Evolutionary conservation across 2,797 vertebrate species (phyloP), one percentile per base, ranked within the genome.

Genomic region (Labroides dimidiatus): DNA sequence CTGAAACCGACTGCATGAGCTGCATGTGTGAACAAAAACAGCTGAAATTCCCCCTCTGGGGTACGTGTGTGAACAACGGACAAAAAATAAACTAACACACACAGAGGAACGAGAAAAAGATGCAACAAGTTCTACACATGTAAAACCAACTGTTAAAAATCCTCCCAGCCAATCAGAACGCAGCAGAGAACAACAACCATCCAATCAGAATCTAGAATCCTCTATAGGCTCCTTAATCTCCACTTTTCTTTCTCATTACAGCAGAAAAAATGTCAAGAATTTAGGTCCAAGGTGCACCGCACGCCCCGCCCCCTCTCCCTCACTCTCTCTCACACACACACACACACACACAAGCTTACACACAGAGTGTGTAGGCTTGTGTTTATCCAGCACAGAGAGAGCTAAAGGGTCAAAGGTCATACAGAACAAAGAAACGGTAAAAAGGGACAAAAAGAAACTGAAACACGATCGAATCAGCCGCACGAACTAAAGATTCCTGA

Each of bases 211-310:
- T 52, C 41, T 10, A 14, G 16, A 10, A 37, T 59, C 59, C 37
- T 47, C 72, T 81, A 80, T 77, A 81, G 84, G 73, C 50, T 83
- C 77, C 79, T 72, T 78, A 78, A 85, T 81, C 69, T 69, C 64
- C 60, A 55, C 19, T 66, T n/a, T 81, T 81, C 64, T 75, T 67
- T 78, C 80, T 82, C 67, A 75, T 84, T 84, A 83, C 81, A 53
- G 56, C 64, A 66, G 72, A 82, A 88, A 89, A 87, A 85, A 91
- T 90, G 76, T 85, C 64, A 92, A 92, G 90, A 89, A 93, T 90
- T 83, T 77, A 70, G 56, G 54, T 81, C 75, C 64, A 82, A 64
- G 54, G 65, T 77, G 79, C 75, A 65, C 59, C 48, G n/a, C 16
- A 36, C 17, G n/a, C 57, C 42, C 21, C 39, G 1, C 50, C 13